Evolutionary conservation across 2,888 invertebrate genomes (phyloP), one percentile per base, ranked within the genome.

Genomic region (Rhodophaea formosa): DNA sequence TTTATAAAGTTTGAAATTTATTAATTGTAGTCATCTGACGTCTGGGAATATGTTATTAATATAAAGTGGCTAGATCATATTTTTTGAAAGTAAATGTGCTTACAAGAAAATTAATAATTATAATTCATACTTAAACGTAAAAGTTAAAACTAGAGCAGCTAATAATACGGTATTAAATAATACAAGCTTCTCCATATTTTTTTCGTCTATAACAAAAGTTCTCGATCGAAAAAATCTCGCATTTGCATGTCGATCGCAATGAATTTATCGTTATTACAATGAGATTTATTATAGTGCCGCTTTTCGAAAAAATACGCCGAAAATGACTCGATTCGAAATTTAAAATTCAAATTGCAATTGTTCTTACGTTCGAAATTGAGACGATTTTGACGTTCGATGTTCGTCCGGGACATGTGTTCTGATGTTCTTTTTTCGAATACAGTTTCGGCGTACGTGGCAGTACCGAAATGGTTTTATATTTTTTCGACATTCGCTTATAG

Each of bases 201-300:
- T 70, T 59, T 62, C 62, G 61, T 70, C 66, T 70, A 65, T 68
- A 80, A 80, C 76, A 80, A 85, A 82, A 82, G 77, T 79, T 80
- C 79, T 75, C 70, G 77, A 79, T 80, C 79, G 79, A 88, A 90
- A 89, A 86, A 87, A 88, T 86, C 81, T 74, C 71, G 80, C 90
- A 90, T 91, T 91, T 90, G 89, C 91, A 91, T 91, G 91, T 88
- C 91, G 87, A 90, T 88, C 71, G 85, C 89, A 90, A 91, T 90
- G 90, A 91, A 91, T 91, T 91, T 91, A 91, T 91, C 73, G 90
- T 91, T 91, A 91, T 91, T 90, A 89, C 86, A 66, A 66, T 63
- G 72, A 86, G 91, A 91, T 91, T 91, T 91, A 91, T 91, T 87
- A 79, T 71, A 69, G 70, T 69, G 75, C 80, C 80, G 76, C 82